Evolutionary conservation across 2,797 vertebrate genomes (phyloP).

Genomic region (Poliocrania exsul): DNA sequence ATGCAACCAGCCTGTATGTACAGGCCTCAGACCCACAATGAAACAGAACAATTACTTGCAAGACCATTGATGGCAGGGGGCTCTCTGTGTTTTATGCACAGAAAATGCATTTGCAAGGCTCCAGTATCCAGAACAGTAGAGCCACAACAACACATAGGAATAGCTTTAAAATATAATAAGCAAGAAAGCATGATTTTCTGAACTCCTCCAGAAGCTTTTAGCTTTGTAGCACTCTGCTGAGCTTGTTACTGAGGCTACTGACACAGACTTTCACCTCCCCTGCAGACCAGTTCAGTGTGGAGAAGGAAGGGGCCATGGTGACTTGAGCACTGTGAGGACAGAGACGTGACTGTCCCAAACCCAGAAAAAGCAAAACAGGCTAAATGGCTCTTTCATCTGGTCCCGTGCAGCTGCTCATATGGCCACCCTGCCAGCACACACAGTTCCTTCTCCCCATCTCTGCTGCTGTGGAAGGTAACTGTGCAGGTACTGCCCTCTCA

Average conservation of each 20-base stretch:
- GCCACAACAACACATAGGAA: background rate
- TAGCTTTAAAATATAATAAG: background rate
- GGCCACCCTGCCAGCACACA: background rate
- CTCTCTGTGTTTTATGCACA: background rate
- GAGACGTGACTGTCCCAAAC: constrained; percentile 46
- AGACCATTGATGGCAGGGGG: background rate
- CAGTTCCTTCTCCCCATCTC: background rate
- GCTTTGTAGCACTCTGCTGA: background rate
- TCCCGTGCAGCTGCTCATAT: constrained; percentile 22
- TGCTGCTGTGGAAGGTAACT: background rate
- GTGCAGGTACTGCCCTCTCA: background rate
- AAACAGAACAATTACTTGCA: background rate
- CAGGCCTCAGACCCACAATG: rapidly evolving
- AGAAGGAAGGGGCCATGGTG: background rate
- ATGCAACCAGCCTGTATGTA: background rate
- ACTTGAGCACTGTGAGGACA: constrained; percentile 11
- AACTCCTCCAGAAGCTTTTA: background rate
- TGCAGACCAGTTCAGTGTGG: background rate
- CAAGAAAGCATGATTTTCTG: background rate
- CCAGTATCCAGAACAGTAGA: background rate
- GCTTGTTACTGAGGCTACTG: background rate
- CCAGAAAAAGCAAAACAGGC: background rate
- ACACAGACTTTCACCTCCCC: background rate
- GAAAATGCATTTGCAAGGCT: background rate
- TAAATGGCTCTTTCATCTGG: constrained; percentile 53